Percentiles rank a stretch among this genome's conserved stretches.
These are phyloP conservation scores for Steinernema carpocapsae DNA, from an alignment of 2,888 invertebrate genomes.

Conservation along the genomic window DNA sequence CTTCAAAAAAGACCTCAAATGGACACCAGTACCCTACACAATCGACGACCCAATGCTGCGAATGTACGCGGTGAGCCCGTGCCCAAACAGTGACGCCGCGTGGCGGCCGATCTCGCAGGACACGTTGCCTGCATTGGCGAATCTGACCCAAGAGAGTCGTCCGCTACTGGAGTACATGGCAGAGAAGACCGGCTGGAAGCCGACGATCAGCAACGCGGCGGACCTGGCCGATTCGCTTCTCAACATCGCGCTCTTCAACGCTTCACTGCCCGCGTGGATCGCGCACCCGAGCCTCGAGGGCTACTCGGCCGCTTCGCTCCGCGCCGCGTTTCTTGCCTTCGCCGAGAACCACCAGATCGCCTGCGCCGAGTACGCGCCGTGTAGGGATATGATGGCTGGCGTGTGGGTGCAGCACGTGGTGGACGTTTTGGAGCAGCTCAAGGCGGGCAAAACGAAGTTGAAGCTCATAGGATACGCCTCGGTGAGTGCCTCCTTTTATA, in stretches of 20 bases:
- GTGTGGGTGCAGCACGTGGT: conserved; percentile 52
- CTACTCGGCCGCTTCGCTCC: conserved; percentile 43
- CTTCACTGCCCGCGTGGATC: conserved; percentile 52
- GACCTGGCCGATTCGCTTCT: conserved; percentile 60
- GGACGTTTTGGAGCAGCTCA: conserved; percentile 40
- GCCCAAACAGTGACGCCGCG: conserved; percentile 48
- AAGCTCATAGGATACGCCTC: conserved; percentile 54
- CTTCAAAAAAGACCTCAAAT: conserved; percentile 52
- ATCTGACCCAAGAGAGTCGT: conserved; percentile 40
- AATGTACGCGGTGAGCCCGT: conserved; percentile 57
- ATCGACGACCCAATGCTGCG: conserved; percentile 60
- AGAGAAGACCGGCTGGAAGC: conserved; percentile 53
- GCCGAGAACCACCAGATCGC: conserved; percentile 54
- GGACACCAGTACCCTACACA: conserved; percentile 57
- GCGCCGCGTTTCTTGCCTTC: conserved; percentile 45
- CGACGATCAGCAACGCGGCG: conserved; percentile 50
- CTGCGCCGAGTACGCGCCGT: conserved; percentile 53
- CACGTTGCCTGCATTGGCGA: conserved; percentile 44
- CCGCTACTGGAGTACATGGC: conserved; percentile 47
- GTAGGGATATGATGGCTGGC: conserved; percentile 57
- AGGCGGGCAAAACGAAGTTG: conserved; percentile 43
- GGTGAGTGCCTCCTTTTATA: background rate
- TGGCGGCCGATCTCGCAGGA: conserved; percentile 56
- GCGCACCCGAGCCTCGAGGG: conserved; percentile 47
- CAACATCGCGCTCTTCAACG: conserved; percentile 47